Evolutionary conservation across 2,113 vertebrate species (phyloP), one percentile per base, ranked within the genome.

Genomic region (Misgurnus mizolepis): DNA sequence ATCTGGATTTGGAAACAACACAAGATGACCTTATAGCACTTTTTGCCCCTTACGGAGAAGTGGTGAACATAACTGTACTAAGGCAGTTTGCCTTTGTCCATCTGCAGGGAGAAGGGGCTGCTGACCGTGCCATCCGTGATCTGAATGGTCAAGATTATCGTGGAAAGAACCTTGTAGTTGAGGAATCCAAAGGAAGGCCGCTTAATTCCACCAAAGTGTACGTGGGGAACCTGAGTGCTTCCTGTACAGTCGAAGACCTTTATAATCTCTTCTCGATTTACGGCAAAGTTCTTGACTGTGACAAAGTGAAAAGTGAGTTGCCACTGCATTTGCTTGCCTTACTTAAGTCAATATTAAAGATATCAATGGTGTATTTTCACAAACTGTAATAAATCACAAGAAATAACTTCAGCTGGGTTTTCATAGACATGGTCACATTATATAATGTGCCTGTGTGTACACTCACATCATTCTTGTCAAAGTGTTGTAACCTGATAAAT

Each of bases 41-140:
- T 2, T 98, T 98, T 87, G 80, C 91, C 77, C 94, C 95, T 45
- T 89, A 94, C 50, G 96, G 96, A 82, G 93, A 95, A 67, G 95
- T 98, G 89, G 92, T 95, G 86, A 95, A 93, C 67, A 95, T 96
- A 89, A 96, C 95, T 69, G 90, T 98, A 83, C 95, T 97, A 89
- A 94, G 96, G 87, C 96, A 97, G 86, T 98, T 96, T 88, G 96
- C 96, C 39, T 98, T 98, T 88, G 95, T 98, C 67, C 95, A 96
- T 87, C 90, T 98, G 88, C 95, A 93, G 78, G 95, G 95, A 78
- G 93, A 94, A 47, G 95, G 94, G 39, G 93, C 95, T 64, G 95
- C 96, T 61, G 72, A 88, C 76, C 93, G 94, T 84, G 97, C 96
- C 85, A 96, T 98, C 85, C 82, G 94, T 53, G 93, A 95, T 88